phyloP scores from a whole-genome alignment of 2,113 vertebrate species.

The Melanerpes aurifrons region DNA sequence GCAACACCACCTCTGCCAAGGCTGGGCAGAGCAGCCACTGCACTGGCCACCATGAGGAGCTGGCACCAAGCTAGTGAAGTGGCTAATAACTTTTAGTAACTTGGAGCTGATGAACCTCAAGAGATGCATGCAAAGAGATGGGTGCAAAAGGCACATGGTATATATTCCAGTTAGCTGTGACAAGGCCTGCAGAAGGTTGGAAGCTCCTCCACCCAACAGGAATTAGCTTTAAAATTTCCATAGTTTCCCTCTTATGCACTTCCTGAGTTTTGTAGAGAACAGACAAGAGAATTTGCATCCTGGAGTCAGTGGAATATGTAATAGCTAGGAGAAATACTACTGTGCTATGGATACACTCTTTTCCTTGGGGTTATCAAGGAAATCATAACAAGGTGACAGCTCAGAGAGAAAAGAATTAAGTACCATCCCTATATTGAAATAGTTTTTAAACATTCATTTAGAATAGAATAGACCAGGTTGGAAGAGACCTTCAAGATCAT shows the following conservation, averaged over 20 bases:
- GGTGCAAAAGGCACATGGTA: background rate
- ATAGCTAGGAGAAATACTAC: background rate
- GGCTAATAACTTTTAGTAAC: background rate
- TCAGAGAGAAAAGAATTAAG: background rate
- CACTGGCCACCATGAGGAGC: accelerated
- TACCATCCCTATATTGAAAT: background rate
- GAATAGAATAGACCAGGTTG: too few species aligned
- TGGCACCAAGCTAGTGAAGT: background rate
- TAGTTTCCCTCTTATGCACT: background rate
- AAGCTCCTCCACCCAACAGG: background rate
- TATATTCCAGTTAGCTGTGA: background rate
- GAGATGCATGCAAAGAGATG: background rate
- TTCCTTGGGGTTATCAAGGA: background rate
- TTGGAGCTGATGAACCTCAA: background rate
- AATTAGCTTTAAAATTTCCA: background rate
- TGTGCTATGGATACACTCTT: background rate
- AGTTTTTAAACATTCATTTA: background rate
- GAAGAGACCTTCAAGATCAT: too few species aligned
- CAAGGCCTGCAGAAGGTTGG: background rate
- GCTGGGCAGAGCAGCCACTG: background rate
- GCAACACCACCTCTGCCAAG: background rate
- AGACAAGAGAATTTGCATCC: background rate
- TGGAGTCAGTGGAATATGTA: background rate
- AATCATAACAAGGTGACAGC: background rate
- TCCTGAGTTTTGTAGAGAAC: background rate